phyloP scores from a whole-genome alignment of 2,888 invertebrate genomes.

The Drosophila ustulata region DNA sequence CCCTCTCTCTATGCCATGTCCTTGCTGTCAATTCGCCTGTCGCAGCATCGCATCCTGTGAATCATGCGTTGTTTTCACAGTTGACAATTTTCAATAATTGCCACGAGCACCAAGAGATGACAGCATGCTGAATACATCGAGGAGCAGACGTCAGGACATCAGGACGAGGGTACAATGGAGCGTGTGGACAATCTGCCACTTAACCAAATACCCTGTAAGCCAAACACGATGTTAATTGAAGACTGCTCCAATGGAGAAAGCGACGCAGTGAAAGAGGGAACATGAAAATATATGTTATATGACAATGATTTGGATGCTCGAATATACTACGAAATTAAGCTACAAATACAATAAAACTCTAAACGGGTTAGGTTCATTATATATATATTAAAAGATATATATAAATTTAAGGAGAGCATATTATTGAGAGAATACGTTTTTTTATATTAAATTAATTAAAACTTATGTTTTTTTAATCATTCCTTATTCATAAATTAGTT shows the following conservation, averaged over 20 bases:
- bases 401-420: no score
- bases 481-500: no score
- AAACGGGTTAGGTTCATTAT: no score
- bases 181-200: neutral
- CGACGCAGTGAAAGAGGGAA: no score
- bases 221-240: neutral
- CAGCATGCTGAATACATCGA: neutral
- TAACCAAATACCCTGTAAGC: slow-evolving; percentile 8
- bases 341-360: no score
- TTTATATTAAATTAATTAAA: no score
- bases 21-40: slow-evolving; percentile 52
- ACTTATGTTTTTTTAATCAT: no score
- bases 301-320: no score
- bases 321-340: no score
- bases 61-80: slow-evolving; percentile 61
- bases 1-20: slow-evolving; percentile 21
- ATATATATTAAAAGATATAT: no score
- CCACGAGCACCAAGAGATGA: slow-evolving; percentile 24
- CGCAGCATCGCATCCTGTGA: slow-evolving; percentile 56
- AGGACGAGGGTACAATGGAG: neutral
- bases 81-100: slow-evolving; percentile 68
- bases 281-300: neutral
- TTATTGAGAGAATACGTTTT: no score
- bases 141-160: neutral
- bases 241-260: no score